These are phyloP conservation scores for Clarias macrocephalus DNA, from an alignment of 2,113 vertebrate species.

Conservation along the genomic window DNA sequence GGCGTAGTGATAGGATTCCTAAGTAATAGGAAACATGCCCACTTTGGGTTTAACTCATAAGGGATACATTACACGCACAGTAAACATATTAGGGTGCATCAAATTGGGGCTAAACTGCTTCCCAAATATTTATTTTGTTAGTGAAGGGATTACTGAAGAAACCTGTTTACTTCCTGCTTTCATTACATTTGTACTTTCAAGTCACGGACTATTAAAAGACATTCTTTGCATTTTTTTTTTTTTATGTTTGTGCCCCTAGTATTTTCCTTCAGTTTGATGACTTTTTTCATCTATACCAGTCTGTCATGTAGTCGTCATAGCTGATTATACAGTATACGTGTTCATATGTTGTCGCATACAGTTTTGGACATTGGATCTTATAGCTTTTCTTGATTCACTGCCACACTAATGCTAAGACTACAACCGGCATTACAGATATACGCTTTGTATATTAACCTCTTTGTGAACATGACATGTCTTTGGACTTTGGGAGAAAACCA, in stretches of 20 bases:
- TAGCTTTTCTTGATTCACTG: not conserved
- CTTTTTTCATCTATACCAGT: not conserved
- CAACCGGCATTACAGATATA: not conserved
- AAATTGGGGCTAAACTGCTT: not conserved
- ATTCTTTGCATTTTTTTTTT: not conserved
- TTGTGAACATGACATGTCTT: no score
- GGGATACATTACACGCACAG: not conserved
- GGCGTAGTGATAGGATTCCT: not conserved
- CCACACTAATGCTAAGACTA: not conserved
- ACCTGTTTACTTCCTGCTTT: not conserved
- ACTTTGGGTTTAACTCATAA: not conserved
- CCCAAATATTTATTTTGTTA: not conserved
- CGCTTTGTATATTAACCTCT: no score
- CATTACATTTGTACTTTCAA: not conserved
- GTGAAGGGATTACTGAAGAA: not conserved
- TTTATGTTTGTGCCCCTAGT: not conserved
- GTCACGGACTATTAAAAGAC: not conserved
- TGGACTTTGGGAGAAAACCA: no score
- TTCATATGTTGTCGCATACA: not conserved
- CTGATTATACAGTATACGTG: not conserved
- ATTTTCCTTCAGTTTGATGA: not conserved
- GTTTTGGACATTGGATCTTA: not conserved
- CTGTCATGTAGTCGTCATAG: not conserved
- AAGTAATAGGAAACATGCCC: not conserved
- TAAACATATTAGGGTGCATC: not conserved